Evolutionary conservation across 1,140 invertebrate species (phyloP), one percentile per base, ranked within the genome.

Genomic region (Eriocheir sinensis): DNA sequence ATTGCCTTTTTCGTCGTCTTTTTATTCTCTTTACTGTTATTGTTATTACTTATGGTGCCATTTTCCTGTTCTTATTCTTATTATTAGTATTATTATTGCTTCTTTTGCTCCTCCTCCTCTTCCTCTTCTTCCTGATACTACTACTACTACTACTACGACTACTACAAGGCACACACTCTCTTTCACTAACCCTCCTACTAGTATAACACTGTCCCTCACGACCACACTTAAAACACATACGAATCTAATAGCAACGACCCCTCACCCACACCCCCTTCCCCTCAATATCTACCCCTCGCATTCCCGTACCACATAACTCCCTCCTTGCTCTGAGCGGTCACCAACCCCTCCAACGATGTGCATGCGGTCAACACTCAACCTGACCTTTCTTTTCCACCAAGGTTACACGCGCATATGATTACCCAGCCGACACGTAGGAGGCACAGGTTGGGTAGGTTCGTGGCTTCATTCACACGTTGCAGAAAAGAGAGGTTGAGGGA

Each of bases 21-120:
- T 15, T n/a, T 72, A 15, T 72, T n/a, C 60, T 15, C n/a, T n/a
- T 72, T 72, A 15, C 60, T 72, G 12, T n/a, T 72, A 15, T 72
- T 72, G 12, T n/a, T 72, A n/a, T 72, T 72, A 15, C 60, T 72
- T 15, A 72, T 72, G n/a, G 12, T 72, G n/a, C 12, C n/a, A 15
- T 72, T 15, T 72, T 15, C n/a, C 60, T 72, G 12, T n/a, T 72
- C 12, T n/a, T n/a, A 15, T 72, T n/a, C n/a, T 72, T 72, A 15
- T 72, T 72, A 15, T 72, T 72, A 72, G 12, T n/a, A 15, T 72
- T n/a, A 15, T n/a, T 72, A 15, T 72, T n/a, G 12, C 60, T 72
- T 72, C n/a, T n/a, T 72, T n/a, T 72, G 60, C 60, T 72, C n/a
- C 60, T 72, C 60, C 60, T 72, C 60, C n/a, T n/a, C 60, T 72